A percentile compares a stretch with the other conserved stretches of the same genome.
phyloP scores from a whole-genome alignment of 53 echinoderm and acorn worm genomes.

The Luidia sarsii region DNA sequence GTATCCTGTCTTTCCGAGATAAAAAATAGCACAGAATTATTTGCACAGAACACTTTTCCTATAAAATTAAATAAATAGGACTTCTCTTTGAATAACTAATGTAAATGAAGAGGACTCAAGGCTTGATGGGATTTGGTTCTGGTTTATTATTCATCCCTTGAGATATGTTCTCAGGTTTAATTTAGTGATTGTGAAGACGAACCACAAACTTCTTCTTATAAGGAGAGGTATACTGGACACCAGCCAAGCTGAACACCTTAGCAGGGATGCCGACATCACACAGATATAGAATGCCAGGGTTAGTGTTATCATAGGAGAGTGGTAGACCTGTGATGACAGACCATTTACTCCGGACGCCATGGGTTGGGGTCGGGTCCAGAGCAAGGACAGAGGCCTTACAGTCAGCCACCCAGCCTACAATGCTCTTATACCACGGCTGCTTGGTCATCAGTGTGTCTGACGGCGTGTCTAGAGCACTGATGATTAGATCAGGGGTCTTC shows the following conservation, averaged over 20 bases:
- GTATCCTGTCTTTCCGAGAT: no score
- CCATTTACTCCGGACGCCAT: slow-evolving; percentile 76
- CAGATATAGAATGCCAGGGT: slow-evolving; percentile 66
- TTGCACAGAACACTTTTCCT: no score
- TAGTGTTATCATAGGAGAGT: slow-evolving; percentile 61
- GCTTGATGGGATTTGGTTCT: not conserved
- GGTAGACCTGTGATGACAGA: slow-evolving; percentile 78
- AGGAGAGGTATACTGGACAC: slow-evolving; percentile 55
- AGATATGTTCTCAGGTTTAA: not conserved
- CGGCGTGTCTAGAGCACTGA: slow-evolving; percentile 79
- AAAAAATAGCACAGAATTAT: no score
- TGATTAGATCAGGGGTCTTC: slow-evolving; percentile 74
- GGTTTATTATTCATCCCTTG: not conserved
- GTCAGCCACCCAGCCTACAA: slow-evolving; percentile 68
- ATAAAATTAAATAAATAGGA: no score
- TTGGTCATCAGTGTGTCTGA: slow-evolving; percentile 63
- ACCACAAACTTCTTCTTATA: slow-evolving; percentile 70
- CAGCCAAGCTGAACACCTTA: slow-evolving; percentile 60
- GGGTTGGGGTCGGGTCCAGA: slow-evolving; percentile 81
- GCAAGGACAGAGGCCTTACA: slow-evolving; percentile 66
- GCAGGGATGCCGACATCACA: slow-evolving; percentile 80
- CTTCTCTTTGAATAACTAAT: not conserved
- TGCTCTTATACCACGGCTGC: slow-evolving; percentile 75
- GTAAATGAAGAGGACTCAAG: not conserved
- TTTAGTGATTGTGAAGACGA: slow-evolving; percentile 26